Percentiles rank a stretch among this genome's conserved stretches.
Evolutionary conservation across 2,888 invertebrate species (phyloP).

Genomic region (Lepidocyrtoides sp.): DNA sequence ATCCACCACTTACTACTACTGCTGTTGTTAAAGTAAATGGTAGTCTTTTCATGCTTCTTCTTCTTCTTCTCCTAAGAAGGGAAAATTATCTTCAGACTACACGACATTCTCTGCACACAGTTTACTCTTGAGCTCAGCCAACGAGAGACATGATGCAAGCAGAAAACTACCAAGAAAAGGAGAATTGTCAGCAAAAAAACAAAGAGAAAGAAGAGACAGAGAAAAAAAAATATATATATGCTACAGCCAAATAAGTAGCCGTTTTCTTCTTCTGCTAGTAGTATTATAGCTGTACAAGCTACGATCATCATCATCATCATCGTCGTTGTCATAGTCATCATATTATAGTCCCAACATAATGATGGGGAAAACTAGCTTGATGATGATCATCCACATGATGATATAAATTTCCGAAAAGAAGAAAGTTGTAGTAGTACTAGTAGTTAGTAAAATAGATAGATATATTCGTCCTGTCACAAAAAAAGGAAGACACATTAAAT

Average conservation of each 20-base stretch:
- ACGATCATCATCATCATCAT: background rate
- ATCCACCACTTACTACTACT: background rate
- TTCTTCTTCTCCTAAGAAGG: background rate
- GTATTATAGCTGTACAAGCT: too few relatives aligned
- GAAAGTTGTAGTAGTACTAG: background rate
- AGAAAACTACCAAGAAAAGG: constrained; percentile 41
- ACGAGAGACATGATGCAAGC: constrained; percentile 25
- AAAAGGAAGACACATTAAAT: constrained; percentile 57
- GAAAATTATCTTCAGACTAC: constrained; percentile 33
- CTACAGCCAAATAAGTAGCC: background rate
- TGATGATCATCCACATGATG: constrained; percentile 21
- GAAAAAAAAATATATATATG: background rate
- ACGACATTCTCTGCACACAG: constrained; percentile 12
- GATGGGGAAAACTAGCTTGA: constrained; percentile 55
- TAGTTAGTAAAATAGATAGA: background rate
- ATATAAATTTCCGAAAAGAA: background rate
- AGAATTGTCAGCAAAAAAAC: constrained; percentile 56
- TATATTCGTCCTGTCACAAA: background rate
- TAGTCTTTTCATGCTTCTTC: constrained; percentile 7
- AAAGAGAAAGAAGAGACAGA: background rate
- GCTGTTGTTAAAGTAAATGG: background rate
- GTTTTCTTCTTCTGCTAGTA: background rate
- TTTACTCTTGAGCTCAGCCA: constrained; percentile 70
- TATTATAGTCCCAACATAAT: constrained; percentile 53
- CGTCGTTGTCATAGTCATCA: constrained; percentile 24